A percentile compares a stretch with the other conserved stretches of the same genome.
Conservation (phyloP, 2,797 vertebrate genomes). For the Lepilemur septentrionalis region DNA sequence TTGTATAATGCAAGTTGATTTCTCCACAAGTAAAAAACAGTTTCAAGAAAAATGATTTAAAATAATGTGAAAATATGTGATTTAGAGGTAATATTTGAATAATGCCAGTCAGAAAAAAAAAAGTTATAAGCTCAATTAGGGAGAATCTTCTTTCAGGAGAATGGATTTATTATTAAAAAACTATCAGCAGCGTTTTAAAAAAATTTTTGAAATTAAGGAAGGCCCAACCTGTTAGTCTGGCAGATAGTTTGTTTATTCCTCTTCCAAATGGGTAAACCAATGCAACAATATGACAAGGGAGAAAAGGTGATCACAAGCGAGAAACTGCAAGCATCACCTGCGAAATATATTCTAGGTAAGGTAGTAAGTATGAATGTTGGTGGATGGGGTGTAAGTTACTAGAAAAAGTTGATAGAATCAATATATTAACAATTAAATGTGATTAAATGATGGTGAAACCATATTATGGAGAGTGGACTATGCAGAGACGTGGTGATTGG, state of each 20-base stretch:
- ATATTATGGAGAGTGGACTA: not conserved
- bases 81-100: not conserved
- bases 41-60: not conserved
- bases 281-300: not conserved
- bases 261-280: not conserved
- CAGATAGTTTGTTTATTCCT: not conserved
- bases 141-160: not conserved
- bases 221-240: not conserved
- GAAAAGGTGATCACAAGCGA: fast-evolving
- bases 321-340: not conserved
- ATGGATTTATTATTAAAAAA: not conserved
- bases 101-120: not conserved
- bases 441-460: not conserved
- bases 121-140: not conserved
- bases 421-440: not conserved
- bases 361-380: not conserved
- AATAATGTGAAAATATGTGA: not conserved
- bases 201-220: not conserved
- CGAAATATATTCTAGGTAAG: not conserved
- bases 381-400: not conserved
- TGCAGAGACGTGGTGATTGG: not conserved
- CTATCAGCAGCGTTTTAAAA: not conserved
- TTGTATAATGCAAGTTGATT: not conserved
- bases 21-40: not conserved
- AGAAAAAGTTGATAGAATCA: not conserved